Percentiles rank a stretch among this genome's conserved stretches.
Evolutionary conservation across 2,888 invertebrate species (phyloP).

Genomic region (Euspilapteryx auroguttella): DNA sequence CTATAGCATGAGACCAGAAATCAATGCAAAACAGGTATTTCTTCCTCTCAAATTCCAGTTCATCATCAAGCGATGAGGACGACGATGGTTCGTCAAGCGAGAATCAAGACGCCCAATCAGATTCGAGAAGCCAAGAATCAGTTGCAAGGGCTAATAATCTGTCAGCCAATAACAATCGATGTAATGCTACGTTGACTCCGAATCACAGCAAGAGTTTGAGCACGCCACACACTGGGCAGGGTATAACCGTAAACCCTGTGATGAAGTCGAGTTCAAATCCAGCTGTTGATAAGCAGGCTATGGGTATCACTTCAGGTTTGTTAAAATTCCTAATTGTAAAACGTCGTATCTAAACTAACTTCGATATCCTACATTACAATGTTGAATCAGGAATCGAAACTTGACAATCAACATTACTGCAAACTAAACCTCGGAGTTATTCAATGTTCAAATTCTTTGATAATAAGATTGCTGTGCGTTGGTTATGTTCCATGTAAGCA

Average conservation of each 20-base stretch:
- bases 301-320: conserved; percentile 48
- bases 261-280: conserved; percentile 55
- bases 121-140: conserved; percentile 20
- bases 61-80: conserved; percentile 71
- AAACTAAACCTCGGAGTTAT: too few species aligned
- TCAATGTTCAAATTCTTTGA: too few species aligned
- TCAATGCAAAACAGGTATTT: too few species aligned
- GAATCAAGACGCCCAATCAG: conserved; percentile 41
- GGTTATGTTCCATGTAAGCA: too few species aligned
- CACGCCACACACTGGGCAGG: conserved; percentile 42
- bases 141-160: background rate
- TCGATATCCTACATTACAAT: too few species aligned
- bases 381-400: too few species aligned
- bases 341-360: too few species aligned
- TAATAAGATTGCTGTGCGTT: too few species aligned
- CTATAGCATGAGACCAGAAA: too few species aligned
- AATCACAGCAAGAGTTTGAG: conserved; percentile 46
- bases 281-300: conserved; percentile 51
- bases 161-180: background rate
- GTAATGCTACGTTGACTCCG: conserved; percentile 28
- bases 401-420: too few species aligned
- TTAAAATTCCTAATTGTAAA: too few species aligned
- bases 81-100: conserved; percentile 59
- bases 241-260: conserved; percentile 41
- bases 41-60: conserved; percentile 60